Evolutionary conservation across 92 coral and sea anemone genomes (phyloP).

Genomic region (Porites rus): DNA sequence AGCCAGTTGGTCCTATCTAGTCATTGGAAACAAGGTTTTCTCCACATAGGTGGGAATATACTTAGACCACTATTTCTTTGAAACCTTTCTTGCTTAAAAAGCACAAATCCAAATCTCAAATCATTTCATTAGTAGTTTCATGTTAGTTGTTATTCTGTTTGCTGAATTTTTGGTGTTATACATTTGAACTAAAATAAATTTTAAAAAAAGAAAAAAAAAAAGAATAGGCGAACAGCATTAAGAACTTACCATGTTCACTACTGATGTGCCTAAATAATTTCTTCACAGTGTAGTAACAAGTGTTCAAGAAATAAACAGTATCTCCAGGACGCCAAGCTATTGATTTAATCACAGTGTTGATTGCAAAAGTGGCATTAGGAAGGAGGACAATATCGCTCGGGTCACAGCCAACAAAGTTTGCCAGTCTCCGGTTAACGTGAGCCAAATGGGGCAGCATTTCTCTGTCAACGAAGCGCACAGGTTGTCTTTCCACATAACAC

Average conservation of each 20-base stretch:
- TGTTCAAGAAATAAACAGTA: slow-evolving; percentile 64
- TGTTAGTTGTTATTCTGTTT: too few species aligned
- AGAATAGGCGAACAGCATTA: background rate
- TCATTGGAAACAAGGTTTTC: too few species aligned
- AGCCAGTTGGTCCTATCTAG: too few species aligned
- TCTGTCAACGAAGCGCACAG: slow-evolving; percentile 67
- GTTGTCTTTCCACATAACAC: slow-evolving; percentile 66
- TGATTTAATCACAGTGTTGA: slow-evolving; percentile 66
- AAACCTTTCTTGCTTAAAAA: too few species aligned
- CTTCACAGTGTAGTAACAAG: slow-evolving; percentile 77
- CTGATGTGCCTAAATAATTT: slow-evolving; percentile 51
- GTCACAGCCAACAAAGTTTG: slow-evolving; percentile 75
- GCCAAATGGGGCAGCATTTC: slow-evolving; percentile 65
- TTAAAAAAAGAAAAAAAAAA: too few species aligned
- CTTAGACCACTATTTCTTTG: too few species aligned
- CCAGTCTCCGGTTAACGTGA: slow-evolving; percentile 65
- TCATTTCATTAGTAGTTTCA: too few species aligned
- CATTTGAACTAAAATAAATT: too few species aligned
- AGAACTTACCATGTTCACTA: slow-evolving; percentile 58
- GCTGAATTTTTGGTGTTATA: too few species aligned
- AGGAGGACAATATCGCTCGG: slow-evolving; percentile 68
- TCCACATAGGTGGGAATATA: too few species aligned
- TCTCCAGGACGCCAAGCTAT: slow-evolving; percentile 66
- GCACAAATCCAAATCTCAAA: too few species aligned
- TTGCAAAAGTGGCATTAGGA: slow-evolving; percentile 70